Percentiles rank a stretch among this genome's conserved stretches.
Conservation (phyloP, 2,888 invertebrate genomes). For the Julus scandinavius region DNA sequence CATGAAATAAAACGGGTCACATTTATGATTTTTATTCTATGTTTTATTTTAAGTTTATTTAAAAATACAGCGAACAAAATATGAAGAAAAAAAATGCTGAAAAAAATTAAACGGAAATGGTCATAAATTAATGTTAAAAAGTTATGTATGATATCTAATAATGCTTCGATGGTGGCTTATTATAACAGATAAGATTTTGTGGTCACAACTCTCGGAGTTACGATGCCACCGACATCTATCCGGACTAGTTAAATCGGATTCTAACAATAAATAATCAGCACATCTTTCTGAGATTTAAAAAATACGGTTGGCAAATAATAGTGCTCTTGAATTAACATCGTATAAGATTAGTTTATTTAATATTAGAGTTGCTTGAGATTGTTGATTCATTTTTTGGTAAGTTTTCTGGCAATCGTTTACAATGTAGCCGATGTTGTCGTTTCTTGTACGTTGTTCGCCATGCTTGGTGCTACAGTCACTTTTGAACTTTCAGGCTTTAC, state of each 20-base stretch:
- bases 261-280: not conserved
- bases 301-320: not conserved
- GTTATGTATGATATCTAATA: not conserved
- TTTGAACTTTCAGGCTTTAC: not conserved
- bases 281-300: not conserved
- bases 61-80: not conserved
- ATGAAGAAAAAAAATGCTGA: conserved; percentile 3
- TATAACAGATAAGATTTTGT: too few species aligned
- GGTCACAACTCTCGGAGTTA: not conserved
- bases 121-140: conserved; percentile 25
- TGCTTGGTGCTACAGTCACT: not conserved
- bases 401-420: not conserved
- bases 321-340: not conserved
- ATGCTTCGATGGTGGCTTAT: too few species aligned
- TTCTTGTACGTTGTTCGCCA: not conserved
- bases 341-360: not conserved
- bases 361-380: not conserved
- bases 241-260: conserved; percentile 5
- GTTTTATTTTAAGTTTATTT: not conserved
- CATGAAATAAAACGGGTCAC: not conserved
- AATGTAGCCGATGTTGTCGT: not conserved
- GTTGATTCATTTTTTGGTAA: not conserved
- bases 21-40: too few species aligned
- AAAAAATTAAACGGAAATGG: not conserved
- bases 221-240: not conserved